phyloP scores from a whole-genome alignment of 2,797 vertebrate species.

The Tokudaia muenninki region DNA sequence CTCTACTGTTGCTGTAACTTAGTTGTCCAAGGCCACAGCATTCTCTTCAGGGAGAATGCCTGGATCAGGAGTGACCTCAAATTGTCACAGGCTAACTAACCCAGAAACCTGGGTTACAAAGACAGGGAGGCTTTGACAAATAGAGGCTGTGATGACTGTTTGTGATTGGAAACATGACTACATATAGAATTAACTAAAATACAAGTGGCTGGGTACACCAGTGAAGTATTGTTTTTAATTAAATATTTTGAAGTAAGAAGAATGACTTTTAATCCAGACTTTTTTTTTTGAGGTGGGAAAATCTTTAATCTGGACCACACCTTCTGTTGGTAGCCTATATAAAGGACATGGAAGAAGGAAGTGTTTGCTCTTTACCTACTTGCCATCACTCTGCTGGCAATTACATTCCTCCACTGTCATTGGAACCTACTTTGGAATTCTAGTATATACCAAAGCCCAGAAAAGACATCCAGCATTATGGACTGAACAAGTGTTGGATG shows the following conservation, averaged over 20 bases:
- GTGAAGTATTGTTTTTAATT: background rate
- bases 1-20: background rate
- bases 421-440: background rate
- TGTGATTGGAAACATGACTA: background rate
- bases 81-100: background rate
- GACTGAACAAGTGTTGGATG: background rate
- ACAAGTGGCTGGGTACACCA: background rate
- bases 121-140: background rate
- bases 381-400: background rate
- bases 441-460: background rate
- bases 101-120: background rate
- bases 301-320: background rate
- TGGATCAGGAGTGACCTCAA: background rate
- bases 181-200: background rate
- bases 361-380: background rate
- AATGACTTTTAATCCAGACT: background rate
- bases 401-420: background rate
- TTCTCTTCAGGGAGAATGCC: background rate
- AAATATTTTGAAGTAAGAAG: background rate
- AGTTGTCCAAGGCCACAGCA: background rate
- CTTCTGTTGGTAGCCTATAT: background rate
- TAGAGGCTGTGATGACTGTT: background rate
- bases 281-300: background rate
- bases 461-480: background rate
- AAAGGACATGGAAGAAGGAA: background rate